phyloP scores from a whole-genome alignment of 2,797 vertebrate species.

The Podarcis lilfordi region DNA sequence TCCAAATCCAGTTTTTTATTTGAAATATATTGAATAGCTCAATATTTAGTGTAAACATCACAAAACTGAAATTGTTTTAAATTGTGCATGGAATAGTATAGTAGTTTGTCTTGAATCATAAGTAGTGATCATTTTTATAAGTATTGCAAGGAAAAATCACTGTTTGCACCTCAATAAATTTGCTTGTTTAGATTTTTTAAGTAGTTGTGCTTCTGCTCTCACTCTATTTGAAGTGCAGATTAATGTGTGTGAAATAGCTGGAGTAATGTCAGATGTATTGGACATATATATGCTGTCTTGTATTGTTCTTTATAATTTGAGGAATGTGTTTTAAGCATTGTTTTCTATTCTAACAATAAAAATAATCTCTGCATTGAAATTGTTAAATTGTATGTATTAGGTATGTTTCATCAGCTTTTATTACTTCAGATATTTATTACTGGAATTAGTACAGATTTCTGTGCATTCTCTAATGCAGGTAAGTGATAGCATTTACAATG shows the following conservation, averaged over 20 bases:
- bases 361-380: constrained; percentile 39
- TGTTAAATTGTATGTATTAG: not conserved
- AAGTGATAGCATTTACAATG: constrained; percentile 13
- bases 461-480: not conserved
- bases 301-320: constrained; percentile 63
- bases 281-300: constrained; percentile 64
- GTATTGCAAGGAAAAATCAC: constrained; percentile 41
- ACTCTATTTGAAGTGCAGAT: constrained; percentile 69
- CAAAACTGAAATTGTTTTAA: constrained; percentile 40
- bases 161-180: constrained; percentile 49
- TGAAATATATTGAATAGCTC: constrained; percentile 59
- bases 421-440: constrained; percentile 20
- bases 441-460: not conserved
- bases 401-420: not conserved
- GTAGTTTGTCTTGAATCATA: constrained; percentile 38
- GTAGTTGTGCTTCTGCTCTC: constrained; percentile 65
- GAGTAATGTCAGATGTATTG: constrained; percentile 44
- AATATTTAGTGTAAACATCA: constrained; percentile 34
- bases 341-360: constrained; percentile 75
- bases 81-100: constrained; percentile 43
- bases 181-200: constrained; percentile 57
- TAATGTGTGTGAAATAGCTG: constrained; percentile 63
- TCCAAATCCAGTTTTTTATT: constrained; percentile 63
- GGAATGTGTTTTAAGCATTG: constrained; percentile 65
- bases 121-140: constrained; percentile 54